Evolutionary conservation across 2,113 vertebrate species (phyloP).

Genomic region (Gadus chalcogrammus): DNA sequence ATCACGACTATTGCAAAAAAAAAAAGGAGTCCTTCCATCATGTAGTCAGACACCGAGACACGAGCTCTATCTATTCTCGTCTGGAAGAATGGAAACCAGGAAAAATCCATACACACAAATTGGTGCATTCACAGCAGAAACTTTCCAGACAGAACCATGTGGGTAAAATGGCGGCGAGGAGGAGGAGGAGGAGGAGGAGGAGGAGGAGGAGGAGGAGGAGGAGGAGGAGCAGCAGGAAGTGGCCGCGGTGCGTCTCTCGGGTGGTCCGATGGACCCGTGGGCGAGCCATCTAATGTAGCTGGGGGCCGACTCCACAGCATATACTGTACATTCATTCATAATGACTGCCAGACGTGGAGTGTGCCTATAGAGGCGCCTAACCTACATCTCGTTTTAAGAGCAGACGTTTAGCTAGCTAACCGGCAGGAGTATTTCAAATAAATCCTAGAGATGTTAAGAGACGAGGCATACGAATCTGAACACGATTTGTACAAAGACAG

Average conservation of each 20-base stretch:
- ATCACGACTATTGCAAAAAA: too few species aligned
- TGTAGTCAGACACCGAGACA: too few species aligned
- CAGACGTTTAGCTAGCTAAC: slow-evolving; percentile 37
- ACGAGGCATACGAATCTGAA: too few species aligned
- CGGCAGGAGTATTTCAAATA: slow-evolving; percentile 26
- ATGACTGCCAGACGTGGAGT: slow-evolving; percentile 66
- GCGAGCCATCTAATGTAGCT: slow-evolving; percentile 60
- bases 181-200: slow-evolving; percentile 43
- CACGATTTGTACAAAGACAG: too few species aligned
- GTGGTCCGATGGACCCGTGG: slow-evolving; percentile 63
- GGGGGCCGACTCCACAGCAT: slow-evolving; percentile 57
- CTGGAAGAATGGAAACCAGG: background rate
- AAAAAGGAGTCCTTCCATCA: too few species aligned
- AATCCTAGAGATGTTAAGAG: too few species aligned
- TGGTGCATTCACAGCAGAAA: slow-evolving; percentile 12
- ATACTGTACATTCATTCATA: slow-evolving; percentile 62
- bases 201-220: slow-evolving; percentile 3
- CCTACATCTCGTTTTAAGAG: slow-evolving; percentile 59
- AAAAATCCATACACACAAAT: background rate
- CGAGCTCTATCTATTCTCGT: background rate
- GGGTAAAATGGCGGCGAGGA: too few species aligned
- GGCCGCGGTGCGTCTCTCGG: slow-evolving; percentile 61
- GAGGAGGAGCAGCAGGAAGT: slow-evolving; percentile 51
- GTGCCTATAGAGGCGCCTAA: slow-evolving; percentile 45
- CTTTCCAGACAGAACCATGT: slow-evolving; percentile 29